These are phyloP conservation scores for Pithys albifrons DNA, from an alignment of 2,113 vertebrate genomes.

Conservation along the genomic window DNA sequence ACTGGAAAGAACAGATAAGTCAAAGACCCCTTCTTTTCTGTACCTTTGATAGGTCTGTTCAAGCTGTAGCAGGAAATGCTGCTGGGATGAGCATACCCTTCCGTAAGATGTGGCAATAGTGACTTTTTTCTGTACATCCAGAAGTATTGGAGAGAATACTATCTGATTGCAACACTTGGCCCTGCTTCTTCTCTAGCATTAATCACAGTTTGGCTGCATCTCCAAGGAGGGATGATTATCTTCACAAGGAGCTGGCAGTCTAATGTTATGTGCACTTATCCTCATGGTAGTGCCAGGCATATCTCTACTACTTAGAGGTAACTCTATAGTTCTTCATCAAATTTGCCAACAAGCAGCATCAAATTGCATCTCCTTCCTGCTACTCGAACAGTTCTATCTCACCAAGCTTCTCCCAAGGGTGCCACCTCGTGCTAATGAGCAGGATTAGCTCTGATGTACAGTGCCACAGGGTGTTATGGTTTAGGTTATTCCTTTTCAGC, in stretches of 20 bases:
- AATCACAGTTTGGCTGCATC: not conserved
- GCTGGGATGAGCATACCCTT: not conserved
- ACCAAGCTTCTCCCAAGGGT: not conserved
- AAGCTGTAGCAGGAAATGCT: not conserved
- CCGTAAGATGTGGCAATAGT: not conserved
- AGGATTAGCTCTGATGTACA: not conserved
- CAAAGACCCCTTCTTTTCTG: not conserved
- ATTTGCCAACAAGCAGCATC: not conserved
- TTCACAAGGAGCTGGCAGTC: not conserved
- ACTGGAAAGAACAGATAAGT: not conserved
- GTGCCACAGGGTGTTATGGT: not conserved
- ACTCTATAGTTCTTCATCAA: not conserved
- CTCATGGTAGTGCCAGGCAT: fast-evolving
- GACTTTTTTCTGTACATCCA: not conserved
- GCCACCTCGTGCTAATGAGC: not conserved
- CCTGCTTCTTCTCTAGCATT: not conserved
- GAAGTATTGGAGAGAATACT: not conserved
- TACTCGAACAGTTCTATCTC: not conserved
- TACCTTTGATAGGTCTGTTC: not conserved
- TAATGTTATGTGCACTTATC: not conserved
- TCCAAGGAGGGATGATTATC: too few relatives aligned
- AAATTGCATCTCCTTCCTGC: not conserved
- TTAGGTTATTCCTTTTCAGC: not conserved
- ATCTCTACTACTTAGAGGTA: not conserved
- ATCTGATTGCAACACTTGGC: not conserved